phyloP scores from a whole-genome alignment of 2,797 vertebrate genomes.

The Tolypeutes matacus region DNA sequence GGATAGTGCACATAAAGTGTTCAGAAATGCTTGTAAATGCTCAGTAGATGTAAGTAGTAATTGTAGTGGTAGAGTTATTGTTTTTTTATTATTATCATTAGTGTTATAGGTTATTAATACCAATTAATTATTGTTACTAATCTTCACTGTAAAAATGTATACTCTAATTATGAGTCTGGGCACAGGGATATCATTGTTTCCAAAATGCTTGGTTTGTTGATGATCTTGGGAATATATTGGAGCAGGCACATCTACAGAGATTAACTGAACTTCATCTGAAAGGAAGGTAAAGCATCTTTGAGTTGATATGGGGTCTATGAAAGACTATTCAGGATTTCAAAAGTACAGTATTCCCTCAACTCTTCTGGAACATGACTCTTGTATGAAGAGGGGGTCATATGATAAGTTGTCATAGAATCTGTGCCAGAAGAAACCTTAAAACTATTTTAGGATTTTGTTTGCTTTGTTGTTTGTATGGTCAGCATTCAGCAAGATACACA shows the following conservation, averaged over 20 bases:
- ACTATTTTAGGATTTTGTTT: background rate
- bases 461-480: background rate
- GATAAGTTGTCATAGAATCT: background rate
- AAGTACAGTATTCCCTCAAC: background rate
- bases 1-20: background rate
- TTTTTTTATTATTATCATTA: background rate
- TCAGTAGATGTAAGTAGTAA: background rate
- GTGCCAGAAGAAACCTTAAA: constrained; percentile 28
- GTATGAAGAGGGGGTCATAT: background rate
- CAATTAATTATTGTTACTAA: background rate
- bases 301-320: background rate
- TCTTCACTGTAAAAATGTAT: background rate
- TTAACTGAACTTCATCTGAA: background rate
- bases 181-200: background rate
- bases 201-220: background rate
- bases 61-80: background rate
- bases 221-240: background rate
- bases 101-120: constrained; percentile 12
- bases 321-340: background rate
- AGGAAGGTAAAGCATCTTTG: background rate
- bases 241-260: background rate
- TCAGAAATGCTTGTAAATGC: constrained; percentile 11
- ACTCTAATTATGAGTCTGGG: background rate
- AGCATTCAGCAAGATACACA: background rate
- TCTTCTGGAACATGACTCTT: background rate